These are phyloP conservation scores for Chloroclystis v-ata DNA, from an alignment of 2,888 invertebrate genomes.

Conservation along the genomic window DNA sequence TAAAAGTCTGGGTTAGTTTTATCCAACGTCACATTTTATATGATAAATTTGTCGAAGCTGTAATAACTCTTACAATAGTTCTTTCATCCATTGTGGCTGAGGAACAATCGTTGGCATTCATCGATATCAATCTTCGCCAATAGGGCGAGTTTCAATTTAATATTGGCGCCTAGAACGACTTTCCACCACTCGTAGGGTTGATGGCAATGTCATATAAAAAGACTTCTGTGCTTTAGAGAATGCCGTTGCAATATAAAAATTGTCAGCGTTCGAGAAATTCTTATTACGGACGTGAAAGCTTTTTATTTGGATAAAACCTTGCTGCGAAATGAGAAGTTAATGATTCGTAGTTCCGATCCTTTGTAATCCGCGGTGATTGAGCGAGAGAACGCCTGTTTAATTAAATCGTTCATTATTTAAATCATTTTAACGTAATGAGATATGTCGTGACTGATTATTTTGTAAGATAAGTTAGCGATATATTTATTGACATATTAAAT, in stretches of 20 bases:
- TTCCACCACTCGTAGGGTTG: constrained; percentile 31
- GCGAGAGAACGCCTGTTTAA: constrained; percentile 37
- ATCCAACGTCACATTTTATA: background rate
- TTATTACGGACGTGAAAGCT: constrained; percentile 31
- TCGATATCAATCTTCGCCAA: constrained; percentile 35
- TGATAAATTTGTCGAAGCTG: constrained; percentile 4
- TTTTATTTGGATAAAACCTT: constrained; percentile 36
- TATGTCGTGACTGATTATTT: background rate
- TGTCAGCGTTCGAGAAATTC: constrained; percentile 29
- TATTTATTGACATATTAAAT: too few relatives aligned
- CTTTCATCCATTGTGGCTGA: constrained; percentile 32
- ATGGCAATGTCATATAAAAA: constrained; percentile 35
- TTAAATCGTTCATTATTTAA: constrained; percentile 34
- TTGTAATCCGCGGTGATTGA: constrained; percentile 42
- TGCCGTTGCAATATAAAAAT: constrained; percentile 22
- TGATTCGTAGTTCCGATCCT: constrained; percentile 52
- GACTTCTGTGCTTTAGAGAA: constrained; percentile 23
- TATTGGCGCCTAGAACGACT: constrained; percentile 37
- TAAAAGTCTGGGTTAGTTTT: too few relatives aligned
- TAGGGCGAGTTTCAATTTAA: constrained; percentile 43
- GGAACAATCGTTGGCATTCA: constrained; percentile 38
- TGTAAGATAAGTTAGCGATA: too few relatives aligned
- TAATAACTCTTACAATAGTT: constrained; percentile 29
- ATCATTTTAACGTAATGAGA: constrained; percentile 20
- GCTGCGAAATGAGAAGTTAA: constrained; percentile 51